Conservation (phyloP, 2,888 invertebrate species). For the Eristalis pertinax region DNA sequence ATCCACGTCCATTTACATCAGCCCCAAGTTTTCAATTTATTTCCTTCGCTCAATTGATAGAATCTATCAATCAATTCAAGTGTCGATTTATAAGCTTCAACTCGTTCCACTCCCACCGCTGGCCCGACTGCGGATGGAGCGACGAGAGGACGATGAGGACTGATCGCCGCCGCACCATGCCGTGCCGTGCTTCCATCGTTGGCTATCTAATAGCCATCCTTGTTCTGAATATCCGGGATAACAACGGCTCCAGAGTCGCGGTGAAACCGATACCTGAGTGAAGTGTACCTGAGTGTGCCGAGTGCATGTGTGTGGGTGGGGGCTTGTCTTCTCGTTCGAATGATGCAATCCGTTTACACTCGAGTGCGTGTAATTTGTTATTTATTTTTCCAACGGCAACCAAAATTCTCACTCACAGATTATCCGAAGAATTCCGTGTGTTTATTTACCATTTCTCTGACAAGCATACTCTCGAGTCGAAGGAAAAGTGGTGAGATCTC, state of each 20-base stretch:
- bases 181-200: not conserved
- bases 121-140: not conserved
- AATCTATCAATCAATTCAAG: slow-evolving; percentile 70
- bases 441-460: slow-evolving; percentile 64
- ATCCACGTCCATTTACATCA: slow-evolving; percentile 65
- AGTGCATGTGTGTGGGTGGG: not conserved
- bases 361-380: slow-evolving; percentile 43
- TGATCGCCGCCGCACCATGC: not conserved
- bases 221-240: slow-evolving; percentile 33
- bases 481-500: slow-evolving; percentile 46
- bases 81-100: slow-evolving; percentile 71
- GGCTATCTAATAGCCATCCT: slow-evolving; percentile 27
- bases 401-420: slow-evolving; percentile 45
- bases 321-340: not conserved
- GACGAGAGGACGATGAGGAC: slow-evolving; percentile 12
- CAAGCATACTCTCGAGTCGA: slow-evolving; percentile 51
- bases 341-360: slow-evolving; percentile 53
- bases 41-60: slow-evolving; percentile 71
- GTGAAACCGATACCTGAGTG: not conserved
- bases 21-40: slow-evolving; percentile 67
- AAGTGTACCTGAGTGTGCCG: not conserved
- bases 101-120: slow-evolving; percentile 28
- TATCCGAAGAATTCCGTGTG: slow-evolving; percentile 59
- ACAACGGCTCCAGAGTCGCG: slow-evolving; percentile 6
- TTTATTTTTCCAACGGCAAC: slow-evolving; percentile 51